Conservation (phyloP, 2,113 vertebrate genomes). For the Istiophorus platypterus region DNA sequence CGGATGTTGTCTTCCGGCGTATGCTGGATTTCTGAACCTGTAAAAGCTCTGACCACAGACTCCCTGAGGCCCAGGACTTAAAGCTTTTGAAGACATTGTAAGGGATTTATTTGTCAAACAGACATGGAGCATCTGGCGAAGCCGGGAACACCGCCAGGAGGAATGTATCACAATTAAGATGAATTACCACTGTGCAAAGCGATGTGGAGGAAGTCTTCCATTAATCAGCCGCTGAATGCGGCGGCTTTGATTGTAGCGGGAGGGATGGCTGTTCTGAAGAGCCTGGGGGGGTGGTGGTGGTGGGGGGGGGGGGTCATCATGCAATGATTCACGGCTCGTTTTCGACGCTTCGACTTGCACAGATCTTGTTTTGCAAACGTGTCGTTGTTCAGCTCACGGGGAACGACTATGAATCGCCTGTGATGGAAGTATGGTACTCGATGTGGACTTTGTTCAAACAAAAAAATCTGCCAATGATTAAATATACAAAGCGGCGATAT, state of each 20-base stretch:
- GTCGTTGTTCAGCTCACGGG: slow-evolving; percentile 32
- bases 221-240: slow-evolving; percentile 72
- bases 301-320: too few relatives aligned
- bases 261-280: slow-evolving; percentile 45
- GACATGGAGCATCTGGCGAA: slow-evolving; percentile 60
- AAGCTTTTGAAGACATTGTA: slow-evolving; percentile 61
- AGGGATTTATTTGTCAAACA: slow-evolving; percentile 61
- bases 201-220: slow-evolving; percentile 69
- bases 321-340: slow-evolving; percentile 61
- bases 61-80: slow-evolving; percentile 42
- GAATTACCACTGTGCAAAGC: slow-evolving; percentile 62
- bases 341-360: slow-evolving; percentile 27
- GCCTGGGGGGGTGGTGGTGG: too few relatives aligned
- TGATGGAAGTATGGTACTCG: slow-evolving; percentile 66
- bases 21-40: slow-evolving; percentile 31
- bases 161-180: slow-evolving; percentile 75
- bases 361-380: slow-evolving; percentile 39
- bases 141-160: slow-evolving; percentile 70
- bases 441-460: background rate
- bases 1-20: slow-evolving; percentile 49
- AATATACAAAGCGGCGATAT: slow-evolving; percentile 22
- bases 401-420: background rate
- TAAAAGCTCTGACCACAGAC: slow-evolving; percentile 36
- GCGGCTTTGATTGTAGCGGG: slow-evolving; percentile 53
- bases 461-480: background rate